A percentile compares a stretch with the other conserved stretches of the same genome.
Conservation (phyloP, 2,113 vertebrate genomes). For the Fulmarus glacialis region DNA sequence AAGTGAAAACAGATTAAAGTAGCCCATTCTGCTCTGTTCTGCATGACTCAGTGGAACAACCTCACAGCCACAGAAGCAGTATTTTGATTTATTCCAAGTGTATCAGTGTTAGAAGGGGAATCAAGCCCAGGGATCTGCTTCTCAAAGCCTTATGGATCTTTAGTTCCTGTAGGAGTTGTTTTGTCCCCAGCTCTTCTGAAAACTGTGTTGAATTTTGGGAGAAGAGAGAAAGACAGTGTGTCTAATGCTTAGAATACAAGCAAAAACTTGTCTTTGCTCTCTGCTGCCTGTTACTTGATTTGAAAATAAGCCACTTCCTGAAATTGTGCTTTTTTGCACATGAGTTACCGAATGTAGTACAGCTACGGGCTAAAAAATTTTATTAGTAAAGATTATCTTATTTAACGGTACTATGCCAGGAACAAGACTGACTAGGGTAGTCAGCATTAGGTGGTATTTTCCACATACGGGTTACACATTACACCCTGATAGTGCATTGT, state of each 20-base stretch:
- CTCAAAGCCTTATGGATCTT: not conserved
- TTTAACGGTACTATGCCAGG: not conserved
- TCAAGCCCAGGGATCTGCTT: not conserved
- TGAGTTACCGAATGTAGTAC: not conserved
- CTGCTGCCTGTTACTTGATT: not conserved
- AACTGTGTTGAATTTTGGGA: not conserved
- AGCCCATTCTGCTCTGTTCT: not conserved
- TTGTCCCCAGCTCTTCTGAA: not conserved
- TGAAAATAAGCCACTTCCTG: not conserved
- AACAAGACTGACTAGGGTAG: not conserved
- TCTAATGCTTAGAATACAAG: not conserved
- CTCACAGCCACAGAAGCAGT: not conserved
- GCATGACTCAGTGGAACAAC: not conserved
- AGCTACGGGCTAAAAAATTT: not conserved
- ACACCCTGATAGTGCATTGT: not conserved
- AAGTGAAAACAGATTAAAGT: not conserved
- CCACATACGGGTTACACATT: fast-evolving
- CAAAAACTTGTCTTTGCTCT: not conserved
- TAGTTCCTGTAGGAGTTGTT: not conserved
- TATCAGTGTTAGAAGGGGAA: not conserved
- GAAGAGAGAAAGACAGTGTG: not conserved
- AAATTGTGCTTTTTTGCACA: not conserved
- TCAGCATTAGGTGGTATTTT: not conserved
- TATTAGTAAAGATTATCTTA: not conserved
- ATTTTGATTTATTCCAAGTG: not conserved